Conservation (phyloP, 2,888 invertebrate genomes). For the Caenorhabditis sulstoni region DNA sequence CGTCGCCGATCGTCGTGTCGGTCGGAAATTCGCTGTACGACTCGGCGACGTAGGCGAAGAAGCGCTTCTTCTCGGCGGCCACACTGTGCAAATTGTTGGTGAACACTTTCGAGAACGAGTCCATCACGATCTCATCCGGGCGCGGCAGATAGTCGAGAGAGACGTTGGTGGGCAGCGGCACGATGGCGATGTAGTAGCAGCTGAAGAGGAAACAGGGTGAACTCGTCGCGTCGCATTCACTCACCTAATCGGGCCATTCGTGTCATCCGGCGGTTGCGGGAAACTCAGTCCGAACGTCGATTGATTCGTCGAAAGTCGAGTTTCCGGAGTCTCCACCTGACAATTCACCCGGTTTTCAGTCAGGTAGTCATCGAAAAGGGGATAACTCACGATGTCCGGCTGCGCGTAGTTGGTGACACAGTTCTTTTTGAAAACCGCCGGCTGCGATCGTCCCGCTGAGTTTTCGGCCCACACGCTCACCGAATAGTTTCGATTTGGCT, state of each 20-base stretch:
- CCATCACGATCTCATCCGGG: conserved; percentile 76
- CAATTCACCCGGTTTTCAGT: conserved; percentile 2
- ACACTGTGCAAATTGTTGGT: conserved; percentile 73
- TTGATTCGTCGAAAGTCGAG: conserved; percentile 65
- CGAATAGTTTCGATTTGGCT: conserved; percentile 80
- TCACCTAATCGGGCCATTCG: conserved; percentile 76
- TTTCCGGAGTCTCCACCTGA: conserved; percentile 71
- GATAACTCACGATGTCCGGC: conserved; percentile 70
- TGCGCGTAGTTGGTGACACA: conserved; percentile 78
- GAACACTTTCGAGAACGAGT: conserved; percentile 70
- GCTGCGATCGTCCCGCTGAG: conserved; percentile 71
- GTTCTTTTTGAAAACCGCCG: conserved; percentile 68
- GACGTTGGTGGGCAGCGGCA: conserved; percentile 77
- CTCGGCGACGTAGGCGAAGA: conserved; percentile 80
- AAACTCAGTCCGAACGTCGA: conserved; percentile 75
- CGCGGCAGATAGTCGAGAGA: conserved; percentile 72
- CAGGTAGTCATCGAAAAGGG: background rate
- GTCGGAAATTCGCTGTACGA: conserved; percentile 74
- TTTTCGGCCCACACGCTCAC: conserved; percentile 80
- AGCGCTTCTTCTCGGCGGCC: conserved; percentile 68
- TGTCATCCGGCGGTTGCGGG: conserved; percentile 72
- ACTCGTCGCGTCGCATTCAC: too few relatives aligned
- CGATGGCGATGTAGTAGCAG: conserved; percentile 79
- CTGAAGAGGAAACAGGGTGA: conserved; percentile 38
- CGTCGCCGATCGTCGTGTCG: conserved; percentile 78